Base-by-base conservation (phyloP, 2,113 vertebrate genomes). In the Prochilodus magdalenae region DNA sequence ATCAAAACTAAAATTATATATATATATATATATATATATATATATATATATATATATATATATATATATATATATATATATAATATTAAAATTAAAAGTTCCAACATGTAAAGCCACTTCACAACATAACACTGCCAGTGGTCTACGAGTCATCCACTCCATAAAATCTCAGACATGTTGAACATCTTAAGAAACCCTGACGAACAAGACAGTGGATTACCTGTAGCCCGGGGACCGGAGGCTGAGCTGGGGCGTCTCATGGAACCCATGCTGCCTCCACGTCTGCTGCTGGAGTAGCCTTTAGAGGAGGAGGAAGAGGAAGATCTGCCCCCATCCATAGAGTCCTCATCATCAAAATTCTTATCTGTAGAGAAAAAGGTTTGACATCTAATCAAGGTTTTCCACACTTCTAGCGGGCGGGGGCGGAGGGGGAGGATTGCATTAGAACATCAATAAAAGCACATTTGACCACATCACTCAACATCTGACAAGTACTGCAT, bases 311-410 rank as follows among this genome's bases (percentile, higher is more conserved):
- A 97, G n/a, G 98, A 97, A 84, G 98, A 99, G 85, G 97, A 98
- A 93, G 97, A 97, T 90, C 96, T 94, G 89, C 97, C 97, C 83
- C 98, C 97, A 73, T 99, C 98, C 93, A 99, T 94, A 0, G 97
- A 99, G 87, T 99, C 98, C 88, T 99, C 98, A 95, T 99, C 98
- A 73, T 99, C 98, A 93, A 99, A 99, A 91, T 97, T 98, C 92
- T 98, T 99, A 94, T 99, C 98, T 99, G 93, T 11, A 87, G 84
- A 72, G 62, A 74, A 69, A n/a, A 1, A 53, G 22, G 57, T 33
- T 51, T 0, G 71, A 4, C 49, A 3, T 11, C 24, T 1, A 33
- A 15, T 14, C 26, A 5, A 27, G 20, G 22, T 8, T 18, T 49
- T 24, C 40, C 40, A 44, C 49, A 51, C 44, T 49, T 36, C 6